These are phyloP conservation scores for Indicator maculatus DNA, from an alignment of 2,113 vertebrate genomes.

Conservation along the genomic window DNA sequence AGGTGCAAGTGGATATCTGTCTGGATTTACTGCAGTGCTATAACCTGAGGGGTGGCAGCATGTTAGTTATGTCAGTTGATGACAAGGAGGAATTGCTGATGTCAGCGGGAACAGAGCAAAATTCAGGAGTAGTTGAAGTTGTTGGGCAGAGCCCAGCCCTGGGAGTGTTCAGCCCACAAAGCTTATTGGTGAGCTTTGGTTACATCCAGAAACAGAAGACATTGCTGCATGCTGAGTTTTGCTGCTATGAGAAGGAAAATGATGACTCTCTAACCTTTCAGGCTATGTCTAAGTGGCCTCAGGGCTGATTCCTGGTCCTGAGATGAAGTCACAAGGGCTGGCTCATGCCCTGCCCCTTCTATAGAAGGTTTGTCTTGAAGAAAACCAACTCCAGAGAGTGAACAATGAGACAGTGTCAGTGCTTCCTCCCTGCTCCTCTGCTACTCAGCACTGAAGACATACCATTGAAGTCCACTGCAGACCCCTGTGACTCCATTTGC, in stretches of 20 bases:
- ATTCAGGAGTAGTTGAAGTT: not conserved
- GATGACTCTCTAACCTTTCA: constrained; percentile 27
- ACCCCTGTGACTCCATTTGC: not conserved
- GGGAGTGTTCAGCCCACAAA: not conserved
- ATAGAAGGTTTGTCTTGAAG: constrained; percentile 30
- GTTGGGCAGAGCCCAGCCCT: not conserved
- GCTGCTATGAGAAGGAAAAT: constrained; percentile 46
- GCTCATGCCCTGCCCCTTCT: constrained; percentile 17
- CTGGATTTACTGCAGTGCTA: not conserved
- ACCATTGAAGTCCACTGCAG: not conserved
- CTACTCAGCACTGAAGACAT: not conserved
- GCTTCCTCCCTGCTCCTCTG: not conserved
- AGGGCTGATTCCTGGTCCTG: constrained; percentile 16
- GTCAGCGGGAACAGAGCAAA: not conserved
- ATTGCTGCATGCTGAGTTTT: not conserved
- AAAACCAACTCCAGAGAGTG: not conserved
- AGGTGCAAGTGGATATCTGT: not conserved
- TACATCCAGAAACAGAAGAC: constrained; percentile 20
- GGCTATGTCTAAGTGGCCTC: not conserved
- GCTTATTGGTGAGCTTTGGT: constrained; percentile 5
- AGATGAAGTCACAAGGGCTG: constrained; percentile 11
- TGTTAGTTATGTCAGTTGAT: not conserved
- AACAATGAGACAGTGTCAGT: constrained; percentile 40
- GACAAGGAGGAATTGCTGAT: not conserved
- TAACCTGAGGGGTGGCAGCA: not conserved